Conservation (phyloP, 2,888 invertebrate genomes). For the Ephialtes manifestator region DNA sequence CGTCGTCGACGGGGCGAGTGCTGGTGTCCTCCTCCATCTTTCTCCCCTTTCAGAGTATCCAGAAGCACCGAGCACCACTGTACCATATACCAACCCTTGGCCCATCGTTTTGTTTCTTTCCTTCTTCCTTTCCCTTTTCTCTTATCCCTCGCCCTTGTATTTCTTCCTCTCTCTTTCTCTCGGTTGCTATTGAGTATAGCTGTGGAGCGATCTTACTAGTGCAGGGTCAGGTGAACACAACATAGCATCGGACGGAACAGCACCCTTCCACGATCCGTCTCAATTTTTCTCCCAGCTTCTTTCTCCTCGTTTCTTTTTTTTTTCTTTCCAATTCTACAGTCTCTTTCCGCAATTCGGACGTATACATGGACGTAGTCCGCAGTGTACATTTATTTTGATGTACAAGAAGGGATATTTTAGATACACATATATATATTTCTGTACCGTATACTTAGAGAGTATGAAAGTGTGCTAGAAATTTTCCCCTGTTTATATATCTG, state of each 20-base stretch:
- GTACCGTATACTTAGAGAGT: background rate
- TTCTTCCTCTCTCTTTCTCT: slow-evolving; percentile 20
- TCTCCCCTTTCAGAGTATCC: slow-evolving; percentile 58
- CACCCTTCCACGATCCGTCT: slow-evolving; percentile 80
- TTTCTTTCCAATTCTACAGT: slow-evolving; percentile 85
- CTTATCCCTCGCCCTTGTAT: slow-evolving; percentile 51
- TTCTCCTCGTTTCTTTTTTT: slow-evolving; percentile 81
- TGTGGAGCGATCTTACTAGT: background rate
- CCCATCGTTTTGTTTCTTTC: slow-evolving; percentile 42
- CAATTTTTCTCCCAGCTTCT: slow-evolving; percentile 82
- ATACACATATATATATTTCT: background rate
- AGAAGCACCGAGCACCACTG: slow-evolving; percentile 53
- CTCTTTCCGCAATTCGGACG: slow-evolving; percentile 54
- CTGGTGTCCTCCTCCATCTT: slow-evolving; percentile 48
- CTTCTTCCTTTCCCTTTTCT: slow-evolving; percentile 53
- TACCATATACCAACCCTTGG: slow-evolving; percentile 52
- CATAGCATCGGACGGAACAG: slow-evolving; percentile 6
- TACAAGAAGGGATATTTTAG: background rate
- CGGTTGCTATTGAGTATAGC: slow-evolving; percentile 17
- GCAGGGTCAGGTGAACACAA: slow-evolving; percentile 13
- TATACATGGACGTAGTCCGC: slow-evolving; percentile 9
- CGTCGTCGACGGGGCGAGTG: slow-evolving; percentile 38
- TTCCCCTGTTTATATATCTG: background rate
- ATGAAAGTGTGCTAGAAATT: background rate
- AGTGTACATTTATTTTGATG: slow-evolving; percentile 72